A percentile compares a stretch with the other conserved stretches of the same genome.
These are phyloP conservation scores for Xenotilapia longispinis DNA, from an alignment of 2,113 vertebrate genomes.

Conservation along the genomic window DNA sequence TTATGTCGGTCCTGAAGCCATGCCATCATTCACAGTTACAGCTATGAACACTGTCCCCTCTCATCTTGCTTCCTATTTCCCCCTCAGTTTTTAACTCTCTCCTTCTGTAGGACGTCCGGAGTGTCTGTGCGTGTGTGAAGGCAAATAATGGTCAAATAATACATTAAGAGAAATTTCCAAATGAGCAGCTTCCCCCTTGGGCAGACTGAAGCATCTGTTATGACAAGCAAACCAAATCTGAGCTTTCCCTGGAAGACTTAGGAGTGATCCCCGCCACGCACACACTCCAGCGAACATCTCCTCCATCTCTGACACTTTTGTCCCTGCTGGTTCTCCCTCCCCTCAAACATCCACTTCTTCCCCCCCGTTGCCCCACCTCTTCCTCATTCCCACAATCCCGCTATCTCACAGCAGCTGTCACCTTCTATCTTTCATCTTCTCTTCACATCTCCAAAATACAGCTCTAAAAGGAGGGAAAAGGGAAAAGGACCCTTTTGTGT, in stretches of 20 bases:
- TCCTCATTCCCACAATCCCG: not conserved
- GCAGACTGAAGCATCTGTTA: conserved; percentile 40
- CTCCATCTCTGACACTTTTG: conserved; percentile 22
- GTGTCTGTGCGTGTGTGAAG: not conserved
- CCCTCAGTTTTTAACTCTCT: not conserved
- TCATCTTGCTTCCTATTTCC: not conserved
- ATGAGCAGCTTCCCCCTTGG: conserved; percentile 31
- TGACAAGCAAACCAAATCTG: conserved; percentile 56
- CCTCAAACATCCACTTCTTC: not conserved
- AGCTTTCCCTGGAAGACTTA: conserved; percentile 35
- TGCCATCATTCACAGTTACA: conserved; percentile 13
- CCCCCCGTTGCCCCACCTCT: not conserved
- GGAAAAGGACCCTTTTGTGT: not conserved
- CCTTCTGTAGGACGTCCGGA: not conserved
- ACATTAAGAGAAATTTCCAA: conserved; percentile 58
- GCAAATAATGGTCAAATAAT: conserved; percentile 12
- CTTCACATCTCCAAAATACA: conserved; percentile 5
- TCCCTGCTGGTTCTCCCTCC: conserved; percentile 5
- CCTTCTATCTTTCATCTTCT: conserved; percentile 28
- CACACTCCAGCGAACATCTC: not conserved
- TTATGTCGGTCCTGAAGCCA: conserved; percentile 16
- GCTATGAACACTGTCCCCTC: not conserved
- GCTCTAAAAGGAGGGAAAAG: not conserved
- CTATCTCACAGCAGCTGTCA: conserved; percentile 19
- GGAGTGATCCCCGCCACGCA: conserved; percentile 31